These are phyloP conservation scores for Euleptes europaea DNA, from an alignment of 2,113 vertebrate species.

Conservation along the genomic window DNA sequence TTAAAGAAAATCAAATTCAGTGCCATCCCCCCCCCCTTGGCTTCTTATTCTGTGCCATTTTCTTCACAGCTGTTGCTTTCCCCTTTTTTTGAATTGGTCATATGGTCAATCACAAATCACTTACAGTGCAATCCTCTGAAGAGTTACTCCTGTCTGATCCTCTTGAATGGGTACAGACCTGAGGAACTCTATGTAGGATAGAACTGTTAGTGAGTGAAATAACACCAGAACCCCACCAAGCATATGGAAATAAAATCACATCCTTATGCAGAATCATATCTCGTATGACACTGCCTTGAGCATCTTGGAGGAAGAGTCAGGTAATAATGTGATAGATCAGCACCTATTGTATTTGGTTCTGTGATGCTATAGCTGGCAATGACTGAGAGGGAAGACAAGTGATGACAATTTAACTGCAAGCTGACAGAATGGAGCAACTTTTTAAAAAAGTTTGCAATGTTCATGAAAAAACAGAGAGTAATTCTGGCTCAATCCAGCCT, in stretches of 20 bases:
- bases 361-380: background rate
- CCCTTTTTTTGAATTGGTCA: background rate
- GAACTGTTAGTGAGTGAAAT: background rate
- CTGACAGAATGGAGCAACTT: background rate
- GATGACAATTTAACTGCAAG: background rate
- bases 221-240: background rate
- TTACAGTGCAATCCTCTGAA: too few relatives aligned
- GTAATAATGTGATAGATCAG: too few relatives aligned
- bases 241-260: background rate
- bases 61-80: background rate
- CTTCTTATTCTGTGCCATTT: too few relatives aligned
- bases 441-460: background rate
- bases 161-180: too few relatives aligned
- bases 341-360: background rate
- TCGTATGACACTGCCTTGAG: too few relatives aligned
- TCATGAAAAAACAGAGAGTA: background rate
- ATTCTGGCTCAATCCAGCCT: background rate
- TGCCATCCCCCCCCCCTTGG: too few relatives aligned
- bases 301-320: too few relatives aligned
- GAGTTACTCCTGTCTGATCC: too few relatives aligned
- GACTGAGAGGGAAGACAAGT: background rate
- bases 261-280: too few relatives aligned
- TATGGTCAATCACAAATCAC: background rate
- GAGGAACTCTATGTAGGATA: too few relatives aligned
- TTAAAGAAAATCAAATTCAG: background rate